phyloP scores from a whole-genome alignment of 2,113 vertebrate genomes.

The Mohoua ochrocephala region DNA sequence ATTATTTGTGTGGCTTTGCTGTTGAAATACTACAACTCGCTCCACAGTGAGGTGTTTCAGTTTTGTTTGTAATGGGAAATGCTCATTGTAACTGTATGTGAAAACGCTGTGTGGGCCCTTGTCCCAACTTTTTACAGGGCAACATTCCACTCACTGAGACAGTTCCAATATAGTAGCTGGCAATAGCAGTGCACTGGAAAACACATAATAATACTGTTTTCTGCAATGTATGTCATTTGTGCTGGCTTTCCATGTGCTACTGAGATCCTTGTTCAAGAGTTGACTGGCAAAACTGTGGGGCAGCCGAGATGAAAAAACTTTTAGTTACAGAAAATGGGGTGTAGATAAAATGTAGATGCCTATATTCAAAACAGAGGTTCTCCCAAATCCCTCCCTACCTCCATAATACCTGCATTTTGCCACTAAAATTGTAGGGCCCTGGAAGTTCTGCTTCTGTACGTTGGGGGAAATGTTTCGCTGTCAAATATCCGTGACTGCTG shows the following conservation, averaged over 20 bases:
- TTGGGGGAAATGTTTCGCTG: neutral
- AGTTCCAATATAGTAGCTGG: neutral
- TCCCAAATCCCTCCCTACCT: neutral
- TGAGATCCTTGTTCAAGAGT: neutral
- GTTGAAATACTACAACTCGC: neutral
- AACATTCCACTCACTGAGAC: neutral
- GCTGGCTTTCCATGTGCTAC: neutral
- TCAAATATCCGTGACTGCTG: neutral
- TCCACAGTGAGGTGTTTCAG: neutral
- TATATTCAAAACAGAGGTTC: neutral
- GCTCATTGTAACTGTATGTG: neutral
- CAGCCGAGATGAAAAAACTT: neutral
- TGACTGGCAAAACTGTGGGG: neutral
- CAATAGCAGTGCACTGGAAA: neutral
- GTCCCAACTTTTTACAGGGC: neutral
- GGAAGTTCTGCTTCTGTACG: neutral
- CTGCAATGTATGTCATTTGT: neutral
- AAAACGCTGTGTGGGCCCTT: neutral
- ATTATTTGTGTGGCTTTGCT: neutral
- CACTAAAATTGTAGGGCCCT: neutral
- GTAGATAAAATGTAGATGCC: neutral
- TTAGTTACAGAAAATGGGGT: neutral
- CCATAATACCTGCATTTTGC: neutral
- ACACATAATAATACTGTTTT: neutral
- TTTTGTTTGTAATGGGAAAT: neutral